These are phyloP conservation scores for Verasper variegatus DNA, from an alignment of 2,113 vertebrate species.

Conservation along the genomic window DNA sequence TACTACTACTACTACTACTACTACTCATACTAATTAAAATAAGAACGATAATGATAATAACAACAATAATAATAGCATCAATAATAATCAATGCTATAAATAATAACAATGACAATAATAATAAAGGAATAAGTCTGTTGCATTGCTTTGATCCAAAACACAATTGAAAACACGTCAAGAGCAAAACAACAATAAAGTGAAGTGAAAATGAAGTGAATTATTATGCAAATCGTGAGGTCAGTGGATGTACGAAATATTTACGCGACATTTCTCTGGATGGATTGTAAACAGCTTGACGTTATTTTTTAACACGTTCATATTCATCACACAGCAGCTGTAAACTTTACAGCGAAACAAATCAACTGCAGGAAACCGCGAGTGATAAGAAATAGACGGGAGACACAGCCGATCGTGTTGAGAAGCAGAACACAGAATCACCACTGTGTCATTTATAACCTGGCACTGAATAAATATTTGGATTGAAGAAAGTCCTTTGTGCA, in stretches of 20 bases:
- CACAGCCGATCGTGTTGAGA: constrained; percentile 18
- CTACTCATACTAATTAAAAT: background rate
- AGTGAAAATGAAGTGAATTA: constrained; percentile 27
- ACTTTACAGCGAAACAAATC: constrained; percentile 57
- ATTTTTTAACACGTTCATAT: constrained; percentile 16
- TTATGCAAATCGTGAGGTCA: constrained; percentile 25
- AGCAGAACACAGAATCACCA: too few species aligned
- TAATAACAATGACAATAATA: background rate
- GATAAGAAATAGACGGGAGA: constrained; percentile 54
- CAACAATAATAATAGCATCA: too few species aligned
- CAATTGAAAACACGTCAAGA: background rate
- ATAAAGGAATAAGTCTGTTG: background rate
- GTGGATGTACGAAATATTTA: constrained; percentile 16
- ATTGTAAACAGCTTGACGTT: background rate
- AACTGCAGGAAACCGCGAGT: constrained; percentile 59
- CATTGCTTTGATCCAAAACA: background rate
- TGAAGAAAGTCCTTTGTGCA: constrained; percentile 51
- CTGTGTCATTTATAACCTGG: constrained; percentile 29
- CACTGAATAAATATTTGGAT: constrained; percentile 68
- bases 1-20: background rate
- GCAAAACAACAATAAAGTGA: constrained; percentile 25
- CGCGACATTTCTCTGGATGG: background rate
- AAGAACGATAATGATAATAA: too few species aligned
- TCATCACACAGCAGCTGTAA: constrained; percentile 47
- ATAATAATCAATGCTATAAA: background rate